Evolutionary conservation across 2,888 invertebrate genomes (phyloP), one percentile per base, ranked within the genome.

Genomic region (Ophonus ardosiacus): DNA sequence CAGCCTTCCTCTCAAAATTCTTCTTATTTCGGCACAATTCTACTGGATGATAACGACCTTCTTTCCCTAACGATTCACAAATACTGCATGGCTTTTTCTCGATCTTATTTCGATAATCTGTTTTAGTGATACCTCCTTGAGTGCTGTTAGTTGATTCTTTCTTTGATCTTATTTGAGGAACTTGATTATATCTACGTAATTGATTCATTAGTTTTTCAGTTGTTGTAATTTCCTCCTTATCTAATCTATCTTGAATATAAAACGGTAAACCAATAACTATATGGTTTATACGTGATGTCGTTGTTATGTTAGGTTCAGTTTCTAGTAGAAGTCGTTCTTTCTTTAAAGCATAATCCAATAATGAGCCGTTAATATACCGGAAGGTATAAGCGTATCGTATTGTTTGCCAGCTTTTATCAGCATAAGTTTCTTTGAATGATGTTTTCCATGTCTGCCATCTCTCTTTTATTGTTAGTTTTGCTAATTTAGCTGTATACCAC

Each of bases 381-480:
- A 61, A 61, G 17, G 13, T 17, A 17, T 61, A 61, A 18, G 61
- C 61, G 18, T 61, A 61, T 61, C 21, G 15, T 17, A 61, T 61
- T 17, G 61, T 31, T 17, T 57, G 38, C 85, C 85, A 85, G 68
- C 85, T 59, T 81, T 81, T 85, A 40, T 81, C 74, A 18, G 68
- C 68, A 85, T 56, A 85, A 24, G 61, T 85, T 71, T 57, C 40
- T 56, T 40, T 17, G 24, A 85, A 85, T 51, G 57, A 68, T 40
- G n/a, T 59, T 15, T n/a, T 13, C 81, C 81, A 83, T 61, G 17
- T 18, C 17, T 15, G 3, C 61, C 61, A 61, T 61, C 17, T 18
- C 17, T 18, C 21, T 61, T 18, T 61, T 61, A 17, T 61, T 61
- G 61, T 61, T 61, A 61, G 18, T 61, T 17, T 61, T 18, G 61